Base-by-base conservation (phyloP, 2,113 vertebrate genomes). In the Oreotragus oreotragus region DNA sequence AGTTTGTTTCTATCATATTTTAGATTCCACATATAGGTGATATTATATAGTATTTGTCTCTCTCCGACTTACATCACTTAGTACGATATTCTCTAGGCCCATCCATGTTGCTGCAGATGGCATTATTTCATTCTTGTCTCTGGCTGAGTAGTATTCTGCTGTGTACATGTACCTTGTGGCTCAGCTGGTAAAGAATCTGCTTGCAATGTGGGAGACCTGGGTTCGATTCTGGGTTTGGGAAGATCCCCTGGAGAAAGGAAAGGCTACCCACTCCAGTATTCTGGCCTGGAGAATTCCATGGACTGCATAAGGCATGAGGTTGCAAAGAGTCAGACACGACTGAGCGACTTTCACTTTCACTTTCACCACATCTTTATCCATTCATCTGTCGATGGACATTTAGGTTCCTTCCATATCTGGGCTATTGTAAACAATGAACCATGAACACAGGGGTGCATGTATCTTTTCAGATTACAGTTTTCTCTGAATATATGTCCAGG, bases 301-400 rank as follows among this genome's bases (percentile, higher is more conserved):
- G 66, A 6, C 64, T 3, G 4, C 11, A 39, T 23, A 23, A 21
- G 19, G n/a, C 66, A 23, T 1, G 66, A 19, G 66, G 10, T 39
- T 2, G 2, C 66, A 39, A 13, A 39, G 66, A 70, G 66, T 70
- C 10, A 0, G 66, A 70, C n/a, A 23, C 0, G 1, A 6, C 66
- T 70, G n/a, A 23, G 21, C 0, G 10, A 25, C 66, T 39, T 39
- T 16, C 16, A 66, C 62, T 36, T 66, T 4, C 3, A 9, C 64
- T 36, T 36, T 23, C n/a, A 39, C 66, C 28, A 19, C 45, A 12
- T 19, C 45, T 49, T 49, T 30, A 49, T 49, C 43, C 45, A 33
- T 33, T 49, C 43, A 28, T 30, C 43, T 47, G 27, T 33, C 2
- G 16, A 19, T 19, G 16, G 77, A 49, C 9, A 12, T 33, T 49